A percentile compares a stretch with the other conserved stretches of the same genome.
phyloP scores from a whole-genome alignment of 2,888 invertebrate genomes.

The Drosophila gaucha region DNA sequence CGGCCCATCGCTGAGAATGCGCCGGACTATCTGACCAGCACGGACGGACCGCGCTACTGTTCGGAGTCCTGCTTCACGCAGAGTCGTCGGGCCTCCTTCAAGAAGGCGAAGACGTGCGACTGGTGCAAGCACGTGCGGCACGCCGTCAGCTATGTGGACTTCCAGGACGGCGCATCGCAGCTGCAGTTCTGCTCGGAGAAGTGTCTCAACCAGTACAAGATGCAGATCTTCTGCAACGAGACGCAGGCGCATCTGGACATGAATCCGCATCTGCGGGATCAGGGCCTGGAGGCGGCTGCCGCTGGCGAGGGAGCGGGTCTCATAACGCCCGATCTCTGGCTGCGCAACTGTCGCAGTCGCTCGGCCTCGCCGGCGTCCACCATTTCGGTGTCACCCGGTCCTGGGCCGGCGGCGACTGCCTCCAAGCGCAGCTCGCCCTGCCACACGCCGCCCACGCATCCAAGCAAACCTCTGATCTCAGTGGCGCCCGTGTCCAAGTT shows the following conservation, averaged over 20 bases:
- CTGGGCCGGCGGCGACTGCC: constrained; percentile 32
- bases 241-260: constrained; percentile 96
- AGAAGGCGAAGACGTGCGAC: constrained; percentile 95
- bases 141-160: constrained; percentile 96
- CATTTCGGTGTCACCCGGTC: constrained; percentile 86
- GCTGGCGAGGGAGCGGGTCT: constrained; percentile 84
- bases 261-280: constrained; percentile 89
- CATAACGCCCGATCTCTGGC: constrained; percentile 96
- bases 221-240: constrained; percentile 98
- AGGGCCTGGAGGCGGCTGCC: constrained; percentile 79
- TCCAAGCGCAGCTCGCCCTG: constrained; percentile 53
- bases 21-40: constrained; percentile 85
- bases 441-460: constrained; percentile 53
- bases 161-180: constrained; percentile 95
- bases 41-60: constrained; percentile 87
- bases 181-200: constrained; percentile 96
- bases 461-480: constrained; percentile 87
- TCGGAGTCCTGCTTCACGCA: constrained; percentile 96
- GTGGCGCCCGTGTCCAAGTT: constrained; percentile 89
- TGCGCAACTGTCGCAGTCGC: constrained; percentile 91
- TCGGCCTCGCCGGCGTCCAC: constrained; percentile 87
- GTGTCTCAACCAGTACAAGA: constrained; percentile 97
- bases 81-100: constrained; percentile 94
- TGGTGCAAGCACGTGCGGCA: constrained; percentile 96
- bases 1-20: constrained; percentile 87